phyloP scores from a whole-genome alignment of 1,140 invertebrate genomes.

The Cecropterus lyciades region DNA sequence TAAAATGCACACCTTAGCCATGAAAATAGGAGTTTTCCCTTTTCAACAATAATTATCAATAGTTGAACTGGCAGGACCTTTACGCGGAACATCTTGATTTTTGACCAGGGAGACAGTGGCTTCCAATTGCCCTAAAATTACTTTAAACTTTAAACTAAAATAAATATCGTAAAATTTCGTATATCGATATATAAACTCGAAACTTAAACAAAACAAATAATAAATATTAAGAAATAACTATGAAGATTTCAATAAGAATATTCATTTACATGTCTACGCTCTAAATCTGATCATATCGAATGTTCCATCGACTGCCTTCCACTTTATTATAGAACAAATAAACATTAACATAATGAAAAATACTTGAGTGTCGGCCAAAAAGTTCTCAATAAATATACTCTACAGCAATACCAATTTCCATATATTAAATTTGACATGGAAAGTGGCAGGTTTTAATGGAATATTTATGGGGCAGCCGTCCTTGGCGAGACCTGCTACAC shows the following conservation, averaged over 20 bases:
- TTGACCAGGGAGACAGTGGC: no score
- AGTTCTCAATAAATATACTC: slow-evolving; percentile 52
- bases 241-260: slow-evolving; percentile 3
- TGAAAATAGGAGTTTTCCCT: no score
- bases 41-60: no score
- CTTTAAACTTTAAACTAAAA: no score
- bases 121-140: no score
- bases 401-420: slow-evolving; percentile 59
- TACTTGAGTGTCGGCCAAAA: slow-evolving; percentile 58
- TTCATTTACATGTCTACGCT: background rate
- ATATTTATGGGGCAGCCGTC: slow-evolving; percentile 41
- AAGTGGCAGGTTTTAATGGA: slow-evolving; percentile 39
- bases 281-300: slow-evolving; percentile 7
- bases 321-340: slow-evolving; percentile 6
- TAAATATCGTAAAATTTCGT: no score
- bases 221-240: no score
- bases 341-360: slow-evolving; percentile 42
- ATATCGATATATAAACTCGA: no score
- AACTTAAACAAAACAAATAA: no score
- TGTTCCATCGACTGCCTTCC: background rate
- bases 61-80: no score
- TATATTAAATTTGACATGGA: slow-evolving; percentile 59
- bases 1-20: no score
- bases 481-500: slow-evolving; percentile 40
- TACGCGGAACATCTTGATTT: no score